Conservation (phyloP, 2,113 vertebrate species). For the Solea solea region DNA sequence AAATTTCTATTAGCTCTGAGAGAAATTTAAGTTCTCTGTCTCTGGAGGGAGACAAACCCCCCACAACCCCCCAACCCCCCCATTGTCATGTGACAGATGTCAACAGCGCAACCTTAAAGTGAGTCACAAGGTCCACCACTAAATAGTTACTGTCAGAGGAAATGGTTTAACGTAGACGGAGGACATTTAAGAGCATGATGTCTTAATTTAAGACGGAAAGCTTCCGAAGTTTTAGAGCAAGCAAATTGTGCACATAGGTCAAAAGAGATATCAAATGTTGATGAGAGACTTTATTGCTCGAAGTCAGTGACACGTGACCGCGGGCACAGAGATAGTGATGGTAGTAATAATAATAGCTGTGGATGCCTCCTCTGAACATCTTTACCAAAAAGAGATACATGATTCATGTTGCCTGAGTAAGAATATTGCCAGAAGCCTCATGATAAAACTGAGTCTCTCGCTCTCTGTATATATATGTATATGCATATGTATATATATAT, state of each 20-base stretch:
- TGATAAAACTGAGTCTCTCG: no score
- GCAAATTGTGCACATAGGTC: constrained; percentile 42
- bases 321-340: constrained; percentile 10
- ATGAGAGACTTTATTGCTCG: constrained; percentile 34
- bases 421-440: no score
- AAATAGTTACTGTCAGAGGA: constrained; percentile 66
- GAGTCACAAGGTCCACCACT: constrained; percentile 58
- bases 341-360: constrained; percentile 15
- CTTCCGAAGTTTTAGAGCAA: constrained; percentile 39
- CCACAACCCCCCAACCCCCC: constrained; percentile 12
- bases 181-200: constrained; percentile 60
- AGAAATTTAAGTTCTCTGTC: constrained; percentile 79
- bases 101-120: constrained; percentile 64
- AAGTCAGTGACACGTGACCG: constrained; percentile 32
- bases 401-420: no score
- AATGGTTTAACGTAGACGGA: constrained; percentile 48
- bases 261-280: constrained; percentile 33
- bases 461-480: no score
- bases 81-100: constrained; percentile 77
- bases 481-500: no score
- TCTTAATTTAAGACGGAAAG: constrained; percentile 53
- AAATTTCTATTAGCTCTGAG: constrained; percentile 82
- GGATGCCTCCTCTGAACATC: background rate
- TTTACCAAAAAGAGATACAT: background rate
- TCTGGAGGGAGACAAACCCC: constrained; percentile 55